Evolutionary conservation across 2,113 vertebrate genomes (phyloP), one percentile per base, ranked within the genome.

Genomic region (Sander vitreus): DNA sequence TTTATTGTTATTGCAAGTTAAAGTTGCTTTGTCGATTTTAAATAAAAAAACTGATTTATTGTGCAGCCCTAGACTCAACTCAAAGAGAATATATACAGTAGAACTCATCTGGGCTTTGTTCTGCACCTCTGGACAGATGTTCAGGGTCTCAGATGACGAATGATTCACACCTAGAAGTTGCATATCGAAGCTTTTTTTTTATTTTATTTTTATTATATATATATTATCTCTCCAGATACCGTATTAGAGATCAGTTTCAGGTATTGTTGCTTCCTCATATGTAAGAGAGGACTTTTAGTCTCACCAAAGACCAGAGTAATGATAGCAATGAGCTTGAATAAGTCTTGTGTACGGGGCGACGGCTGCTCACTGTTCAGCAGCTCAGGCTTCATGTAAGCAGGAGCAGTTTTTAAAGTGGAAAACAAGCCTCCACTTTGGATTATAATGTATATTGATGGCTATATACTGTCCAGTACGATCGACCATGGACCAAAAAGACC

Each of bases 281-380:
- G 33, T 50, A n/a, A 12, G n/a, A 55, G 5, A 78, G 58, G 12
- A 65, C 48, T 67, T 18, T 76, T 30, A 79, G 70, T 78, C 19
- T 73, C 69, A 79, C 88, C 85, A 89, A 90, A 87, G 88, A 86
- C 13, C 71, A 58, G 60, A 69, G 19, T 18, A 11, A 69, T 10
- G 23, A 21, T 47, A 47, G 33, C 55, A 58, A 47, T 1, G 23
- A 76, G 72, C 12, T 23, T 14, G 33, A 43, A 39, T 39, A 43
- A 43, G 54, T 57, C n/a, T 16, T 16, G 48, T 33, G 71, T 39
- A 3, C 53, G 5, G 25, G 36, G 57, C 51, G 74, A 64, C 19
- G 21, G 69, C 33, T 58, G 73, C 81, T 84, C 43, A 1, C 39
- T 16, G 75, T n/a, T 48, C 8, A 47, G 69, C 25, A 50, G 78